phyloP scores from a whole-genome alignment of 2,113 vertebrate genomes.

The Pao palembangensis region DNA sequence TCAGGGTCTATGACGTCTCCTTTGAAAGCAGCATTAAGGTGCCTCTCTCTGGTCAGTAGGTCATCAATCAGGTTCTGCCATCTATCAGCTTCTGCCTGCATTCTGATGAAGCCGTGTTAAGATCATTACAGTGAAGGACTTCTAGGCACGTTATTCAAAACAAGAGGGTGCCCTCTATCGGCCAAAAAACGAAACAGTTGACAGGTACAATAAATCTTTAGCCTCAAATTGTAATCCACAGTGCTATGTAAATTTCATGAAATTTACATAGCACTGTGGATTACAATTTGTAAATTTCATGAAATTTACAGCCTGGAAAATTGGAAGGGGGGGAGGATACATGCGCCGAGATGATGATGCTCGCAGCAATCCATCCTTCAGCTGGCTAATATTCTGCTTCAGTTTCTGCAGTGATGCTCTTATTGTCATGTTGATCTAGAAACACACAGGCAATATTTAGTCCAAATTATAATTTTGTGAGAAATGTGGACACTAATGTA shows the following conservation, averaged over 20 bases:
- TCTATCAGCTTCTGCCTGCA: conserved; percentile 91
- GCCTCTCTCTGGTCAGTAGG: conserved; percentile 86
- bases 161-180: neutral
- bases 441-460: conserved; percentile 16
- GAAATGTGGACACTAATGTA: no score
- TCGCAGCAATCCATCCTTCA: conserved; percentile 84
- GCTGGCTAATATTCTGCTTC: conserved; percentile 83
- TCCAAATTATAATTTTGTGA: no score
- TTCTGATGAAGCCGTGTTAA: conserved; percentile 74
- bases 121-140: conserved; percentile 1
- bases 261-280: no score
- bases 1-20: conserved; percentile 80
- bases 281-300: neutral
- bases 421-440: conserved; percentile 87
- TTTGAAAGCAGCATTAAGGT: conserved; percentile 85
- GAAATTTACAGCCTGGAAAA: neutral
- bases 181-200: neutral
- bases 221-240: no score
- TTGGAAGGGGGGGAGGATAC: conserved; percentile 79
- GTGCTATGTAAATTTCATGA: neutral
- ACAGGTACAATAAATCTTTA: conserved; percentile 12
- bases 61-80: conserved; percentile 92
- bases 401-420: conserved; percentile 86
- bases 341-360: conserved; percentile 82
- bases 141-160: no score